These are phyloP conservation scores for Lacanobia oleracea DNA, from an alignment of 2,888 invertebrate species.

Conservation along the genomic window DNA sequence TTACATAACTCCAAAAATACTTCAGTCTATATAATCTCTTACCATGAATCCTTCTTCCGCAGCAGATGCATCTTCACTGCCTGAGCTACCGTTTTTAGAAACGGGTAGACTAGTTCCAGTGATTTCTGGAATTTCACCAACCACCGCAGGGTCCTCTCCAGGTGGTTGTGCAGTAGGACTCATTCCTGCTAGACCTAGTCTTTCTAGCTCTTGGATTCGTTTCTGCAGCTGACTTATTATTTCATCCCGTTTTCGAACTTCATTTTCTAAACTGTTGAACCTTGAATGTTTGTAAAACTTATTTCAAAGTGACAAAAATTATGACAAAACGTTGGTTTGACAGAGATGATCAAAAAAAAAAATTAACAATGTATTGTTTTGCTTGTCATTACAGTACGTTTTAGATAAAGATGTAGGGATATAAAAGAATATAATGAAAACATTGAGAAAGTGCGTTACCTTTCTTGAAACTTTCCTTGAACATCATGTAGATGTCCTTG, in stretches of 20 bases:
- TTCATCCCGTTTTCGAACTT: constrained; percentile 95
- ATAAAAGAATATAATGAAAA: not conserved
- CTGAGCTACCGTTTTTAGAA: constrained; percentile 84
- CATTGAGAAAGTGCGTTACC: constrained; percentile 70
- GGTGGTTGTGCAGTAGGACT: constrained; percentile 61
- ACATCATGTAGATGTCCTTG: constrained; percentile 93
- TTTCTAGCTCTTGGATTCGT: constrained; percentile 93
- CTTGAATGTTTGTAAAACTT: constrained; percentile 72
- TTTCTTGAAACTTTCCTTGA: constrained; percentile 93
- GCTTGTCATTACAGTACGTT: not conserved
- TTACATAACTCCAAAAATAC: not conserved
- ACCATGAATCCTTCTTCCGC: constrained; percentile 89
- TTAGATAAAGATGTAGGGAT: too few species aligned
- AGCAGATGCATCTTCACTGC: constrained; percentile 86
- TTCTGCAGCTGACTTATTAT: constrained; percentile 94
- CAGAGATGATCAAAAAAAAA: not conserved
- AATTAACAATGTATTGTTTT: not conserved
- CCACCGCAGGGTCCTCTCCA: constrained; percentile 55
- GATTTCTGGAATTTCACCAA: constrained; percentile 51
- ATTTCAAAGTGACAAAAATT: not conserved
- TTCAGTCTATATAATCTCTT: constrained; percentile 27
- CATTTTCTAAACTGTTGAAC: constrained; percentile 94
- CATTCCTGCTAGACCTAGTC: constrained; percentile 74
- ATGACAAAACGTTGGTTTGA: not conserved
- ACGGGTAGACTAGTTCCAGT: constrained; percentile 60